Evolutionary conservation across 2,797 vertebrate genomes (phyloP), one percentile per base, ranked within the genome.

Genomic region (Pangasius djambal): DNA sequence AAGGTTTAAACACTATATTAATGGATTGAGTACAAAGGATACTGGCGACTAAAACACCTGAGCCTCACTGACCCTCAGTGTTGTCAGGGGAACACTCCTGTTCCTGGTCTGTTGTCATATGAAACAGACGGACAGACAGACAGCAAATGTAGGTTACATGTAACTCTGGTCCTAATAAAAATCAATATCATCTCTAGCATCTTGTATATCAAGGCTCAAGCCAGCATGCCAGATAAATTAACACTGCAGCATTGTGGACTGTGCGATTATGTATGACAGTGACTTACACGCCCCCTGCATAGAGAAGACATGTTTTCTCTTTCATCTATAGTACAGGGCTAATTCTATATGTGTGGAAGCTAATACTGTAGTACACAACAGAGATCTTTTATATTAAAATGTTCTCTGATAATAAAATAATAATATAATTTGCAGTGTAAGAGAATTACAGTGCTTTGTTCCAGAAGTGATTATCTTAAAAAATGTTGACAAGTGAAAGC

Each of bases 171-270:
- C 86, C 82, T 74, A 89, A 92, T 88, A 77, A 89, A 89, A 94
- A 94, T 94, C 93, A 92, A 92, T 96, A 96, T 97, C 96, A 96
- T 96, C 96, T 95, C 96, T 96, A 96, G 96, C 97, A 97, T 97
- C 97, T 97, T 97, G 97, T 97, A 97, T 97, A 98, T 98, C 97
- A 97, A 97, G 96, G 96, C 97, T 96, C 96, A 96, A 97, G 97
- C 97, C 97, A 97, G 97, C 96, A 94, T 96, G 96, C 97, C 96
- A 89, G 95, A 96, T 94, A 96, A 97, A 98, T 98, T 97, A 97
- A 97, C 97, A 97, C 97, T 52, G 97, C 95, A 97, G 96, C 95
- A 95, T 96, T 97, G 95, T 95, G 95, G 96, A 97, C 96, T 61
- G 12, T 96, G 96, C 97, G 96, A 97, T 98, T 98, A 97, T 97